These are phyloP conservation scores for Drosophila nr. perissopoda DNA, from an alignment of 2,888 invertebrate species.

Conservation along the genomic window DNA sequence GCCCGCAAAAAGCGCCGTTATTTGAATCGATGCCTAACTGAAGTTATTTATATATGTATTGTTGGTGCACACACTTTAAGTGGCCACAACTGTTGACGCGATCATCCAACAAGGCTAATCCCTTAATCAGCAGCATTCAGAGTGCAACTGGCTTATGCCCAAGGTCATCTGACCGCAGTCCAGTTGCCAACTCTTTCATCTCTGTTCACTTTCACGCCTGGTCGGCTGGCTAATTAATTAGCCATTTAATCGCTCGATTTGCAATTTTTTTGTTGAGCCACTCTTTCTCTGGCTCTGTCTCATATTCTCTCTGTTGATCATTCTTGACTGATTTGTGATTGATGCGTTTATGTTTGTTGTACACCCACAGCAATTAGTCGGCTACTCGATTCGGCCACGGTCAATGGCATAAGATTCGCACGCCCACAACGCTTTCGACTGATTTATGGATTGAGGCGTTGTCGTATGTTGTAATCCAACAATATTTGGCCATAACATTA, in stretches of 20 bases:
- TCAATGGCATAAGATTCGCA: conserved; percentile 73
- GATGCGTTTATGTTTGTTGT: conserved; percentile 51
- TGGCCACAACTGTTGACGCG: conserved; percentile 33
- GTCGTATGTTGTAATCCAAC: conserved; percentile 70
- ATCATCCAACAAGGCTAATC: conserved; percentile 60
- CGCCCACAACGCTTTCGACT: conserved; percentile 60
- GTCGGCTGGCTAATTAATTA: conserved; percentile 72
- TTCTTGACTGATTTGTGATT: conserved; percentile 51
- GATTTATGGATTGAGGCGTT: conserved; percentile 61
- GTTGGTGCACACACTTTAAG: conserved; percentile 59
- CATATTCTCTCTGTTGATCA: conserved; percentile 1
- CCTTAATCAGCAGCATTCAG: conserved; percentile 65
- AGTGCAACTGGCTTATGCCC: conserved; percentile 58
- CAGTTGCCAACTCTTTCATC: conserved; percentile 1
- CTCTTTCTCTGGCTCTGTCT: not conserved
- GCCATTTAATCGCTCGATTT: conserved; percentile 77
- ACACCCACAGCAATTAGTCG: conserved; percentile 74
- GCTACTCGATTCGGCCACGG: conserved; percentile 55
- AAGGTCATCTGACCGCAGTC: conserved; percentile 62
- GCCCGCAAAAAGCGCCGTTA: not conserved
- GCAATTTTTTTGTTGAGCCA: conserved; percentile 12
- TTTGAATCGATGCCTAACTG: conserved; percentile 26
- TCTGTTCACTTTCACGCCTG: conserved; percentile 28
- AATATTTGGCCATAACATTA: conserved; percentile 67
- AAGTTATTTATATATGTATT: no score